Evolutionary conservation across 2,797 vertebrate genomes (phyloP).

Genomic region (Thaleichthys pacificus): DNA sequence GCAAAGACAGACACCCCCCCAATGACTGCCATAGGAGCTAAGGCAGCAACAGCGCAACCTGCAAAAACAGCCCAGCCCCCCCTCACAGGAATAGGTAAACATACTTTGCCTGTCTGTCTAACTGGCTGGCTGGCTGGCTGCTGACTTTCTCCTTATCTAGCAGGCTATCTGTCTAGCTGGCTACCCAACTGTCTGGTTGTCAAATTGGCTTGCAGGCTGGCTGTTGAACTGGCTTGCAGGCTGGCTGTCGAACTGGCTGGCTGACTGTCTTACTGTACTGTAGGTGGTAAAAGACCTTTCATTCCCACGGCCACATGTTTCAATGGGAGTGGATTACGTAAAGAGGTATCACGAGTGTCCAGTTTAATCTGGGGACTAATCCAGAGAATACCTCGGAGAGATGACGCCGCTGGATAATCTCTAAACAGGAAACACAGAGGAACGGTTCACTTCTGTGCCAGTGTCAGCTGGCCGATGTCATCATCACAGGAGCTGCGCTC

Average conservation of each 20-base stretch:
- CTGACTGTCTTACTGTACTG: background rate
- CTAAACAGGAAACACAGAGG: conserved; percentile 3
- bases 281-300: background rate
- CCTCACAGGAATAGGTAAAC: conserved; percentile 86
- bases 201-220: too few relatives aligned
- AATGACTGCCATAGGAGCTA: conserved; percentile 74
- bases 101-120: background rate
- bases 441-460: background rate
- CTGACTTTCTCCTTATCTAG: background rate
- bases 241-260: background rate
- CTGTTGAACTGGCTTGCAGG: background rate
- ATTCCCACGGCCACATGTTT: background rate
- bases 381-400: conserved; percentile 9
- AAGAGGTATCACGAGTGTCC: conserved; percentile 15
- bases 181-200: background rate
- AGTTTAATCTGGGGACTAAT: conserved; percentile 47
- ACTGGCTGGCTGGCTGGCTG: background rate
- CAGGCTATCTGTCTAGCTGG: background rate
- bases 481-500: background rate
- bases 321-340: conserved; percentile 31
- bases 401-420: conserved; percentile 35
- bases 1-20: conserved; percentile 80
- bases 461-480: background rate
- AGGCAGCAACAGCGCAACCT: conserved; percentile 76
- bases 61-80: conserved; percentile 78